Conservation (phyloP, 2,888 invertebrate genomes). For the Andrena fulva region DNA sequence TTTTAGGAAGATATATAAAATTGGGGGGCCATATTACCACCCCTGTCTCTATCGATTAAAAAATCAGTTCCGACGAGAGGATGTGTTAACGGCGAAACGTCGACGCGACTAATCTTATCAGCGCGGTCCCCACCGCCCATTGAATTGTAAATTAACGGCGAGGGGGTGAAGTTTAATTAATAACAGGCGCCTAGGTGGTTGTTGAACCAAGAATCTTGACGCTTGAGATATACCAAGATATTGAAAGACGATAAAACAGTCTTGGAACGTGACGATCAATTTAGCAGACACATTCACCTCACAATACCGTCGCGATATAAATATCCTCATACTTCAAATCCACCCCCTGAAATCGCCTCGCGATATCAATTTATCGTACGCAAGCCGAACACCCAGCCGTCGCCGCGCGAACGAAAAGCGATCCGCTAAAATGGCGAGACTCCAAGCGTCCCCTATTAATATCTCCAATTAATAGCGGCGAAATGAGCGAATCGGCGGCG, state of each 20-base stretch:
- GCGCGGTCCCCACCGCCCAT: slow-evolving; percentile 9
- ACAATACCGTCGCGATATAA: too few relatives aligned
- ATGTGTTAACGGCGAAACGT: slow-evolving; percentile 8
- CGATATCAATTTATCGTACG: too few relatives aligned
- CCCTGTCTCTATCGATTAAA: not conserved
- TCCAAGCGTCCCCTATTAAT: not conserved
- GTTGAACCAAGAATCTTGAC: slow-evolving; percentile 22
- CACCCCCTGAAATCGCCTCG: too few relatives aligned
- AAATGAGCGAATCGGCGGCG: slow-evolving; percentile 1
- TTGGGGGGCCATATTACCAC: too few relatives aligned
- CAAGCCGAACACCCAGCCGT: too few relatives aligned
- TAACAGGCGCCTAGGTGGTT: slow-evolving; percentile 15
- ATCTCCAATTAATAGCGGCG: slow-evolving; percentile 16
- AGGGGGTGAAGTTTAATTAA: slow-evolving; percentile 43
- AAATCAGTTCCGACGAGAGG: slow-evolving; percentile 9
- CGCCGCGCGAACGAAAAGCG: too few relatives aligned
- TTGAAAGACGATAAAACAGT: not conserved
- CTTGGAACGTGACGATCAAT: too few relatives aligned
- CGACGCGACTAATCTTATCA: slow-evolving; percentile 29
- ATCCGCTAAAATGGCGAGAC: too few relatives aligned
- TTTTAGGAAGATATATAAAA: not conserved
- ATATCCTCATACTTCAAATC: too few relatives aligned
- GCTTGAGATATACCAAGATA: slow-evolving; percentile 5
- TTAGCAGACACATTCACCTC: too few relatives aligned
- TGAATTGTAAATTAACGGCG: slow-evolving; percentile 18